These are phyloP conservation scores for Percopsis omiscomaycus DNA, from an alignment of 2,797 vertebrate species.

Conservation along the genomic window DNA sequence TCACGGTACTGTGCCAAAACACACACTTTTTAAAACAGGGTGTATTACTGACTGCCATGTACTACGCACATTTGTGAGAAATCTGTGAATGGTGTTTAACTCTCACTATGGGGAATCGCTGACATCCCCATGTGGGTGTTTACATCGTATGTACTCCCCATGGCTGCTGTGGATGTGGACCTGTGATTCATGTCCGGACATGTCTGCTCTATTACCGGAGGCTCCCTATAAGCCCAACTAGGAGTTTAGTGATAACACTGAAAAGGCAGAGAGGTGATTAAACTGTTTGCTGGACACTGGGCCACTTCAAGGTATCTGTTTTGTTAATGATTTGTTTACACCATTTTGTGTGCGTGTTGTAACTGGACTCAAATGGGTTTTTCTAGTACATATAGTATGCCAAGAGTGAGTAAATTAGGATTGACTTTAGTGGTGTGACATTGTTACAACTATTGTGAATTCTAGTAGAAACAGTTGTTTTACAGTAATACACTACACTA, in stretches of 20 bases:
- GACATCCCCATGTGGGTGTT: slow-evolving; percentile 9
- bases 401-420: no score
- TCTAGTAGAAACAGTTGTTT: slow-evolving; percentile 23
- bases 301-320: slow-evolving; percentile 48
- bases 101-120: not conserved
- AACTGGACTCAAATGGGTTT: no score
- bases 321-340: not conserved
- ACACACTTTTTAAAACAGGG: no score
- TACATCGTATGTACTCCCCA: slow-evolving; percentile 21
- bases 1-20: no score
- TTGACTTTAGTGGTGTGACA: not conserved
- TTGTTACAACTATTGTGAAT: slow-evolving; percentile 13
- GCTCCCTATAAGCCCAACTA: slow-evolving; percentile 23
- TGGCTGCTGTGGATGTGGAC: slow-evolving; percentile 22
- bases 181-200: slow-evolving; percentile 69
- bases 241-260: slow-evolving; percentile 34
- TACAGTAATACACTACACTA: slow-evolving; percentile 20
- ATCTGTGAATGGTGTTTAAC: no score
- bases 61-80: no score
- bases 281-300: slow-evolving; percentile 36
- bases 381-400: no score
- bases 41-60: no score
- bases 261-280: slow-evolving; percentile 12
- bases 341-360: no score
- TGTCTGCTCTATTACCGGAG: slow-evolving; percentile 54